These are phyloP conservation scores for Pammene aurita DNA, from an alignment of 2,888 invertebrate species.

Conservation along the genomic window DNA sequence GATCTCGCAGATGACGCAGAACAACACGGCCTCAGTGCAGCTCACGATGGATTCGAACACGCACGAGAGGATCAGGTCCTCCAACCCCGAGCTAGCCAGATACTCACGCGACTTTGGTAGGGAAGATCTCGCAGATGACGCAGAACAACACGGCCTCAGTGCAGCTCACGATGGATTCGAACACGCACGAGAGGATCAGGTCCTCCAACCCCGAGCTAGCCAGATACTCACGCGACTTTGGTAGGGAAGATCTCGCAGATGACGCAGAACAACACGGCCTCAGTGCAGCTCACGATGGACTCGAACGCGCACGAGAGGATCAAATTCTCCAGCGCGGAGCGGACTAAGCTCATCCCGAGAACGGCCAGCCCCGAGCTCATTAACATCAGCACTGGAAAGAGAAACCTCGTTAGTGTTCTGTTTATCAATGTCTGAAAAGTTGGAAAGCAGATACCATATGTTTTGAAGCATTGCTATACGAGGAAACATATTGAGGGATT, in stretches of 20 bases:
- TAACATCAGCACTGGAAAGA: constrained; percentile 79
- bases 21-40: constrained; percentile 84
- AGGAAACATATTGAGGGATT: no score
- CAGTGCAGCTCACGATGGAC: constrained; percentile 84
- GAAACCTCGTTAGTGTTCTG: background rate
- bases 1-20: constrained; percentile 84
- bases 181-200: constrained; percentile 78
- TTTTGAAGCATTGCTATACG: no score
- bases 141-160: constrained; percentile 85
- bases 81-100: no score
- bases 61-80: constrained; percentile 75
- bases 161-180: constrained; percentile 67
- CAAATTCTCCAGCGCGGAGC: constrained; percentile 80
- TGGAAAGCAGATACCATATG: no score
- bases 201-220: constrained; percentile 76
- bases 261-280: constrained; percentile 84
- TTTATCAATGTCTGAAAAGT: no score
- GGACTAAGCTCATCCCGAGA: constrained; percentile 80
- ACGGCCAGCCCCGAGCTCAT: constrained; percentile 82
- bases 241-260: constrained; percentile 85
- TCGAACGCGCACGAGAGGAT: constrained; percentile 84
- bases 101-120: constrained; percentile 81
- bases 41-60: constrained; percentile 84
- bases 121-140: constrained; percentile 84
- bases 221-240: constrained; percentile 75